These are phyloP conservation scores for Zaprionus taronus DNA, from an alignment of 1,140 invertebrate genomes.

Conservation along the genomic window DNA sequence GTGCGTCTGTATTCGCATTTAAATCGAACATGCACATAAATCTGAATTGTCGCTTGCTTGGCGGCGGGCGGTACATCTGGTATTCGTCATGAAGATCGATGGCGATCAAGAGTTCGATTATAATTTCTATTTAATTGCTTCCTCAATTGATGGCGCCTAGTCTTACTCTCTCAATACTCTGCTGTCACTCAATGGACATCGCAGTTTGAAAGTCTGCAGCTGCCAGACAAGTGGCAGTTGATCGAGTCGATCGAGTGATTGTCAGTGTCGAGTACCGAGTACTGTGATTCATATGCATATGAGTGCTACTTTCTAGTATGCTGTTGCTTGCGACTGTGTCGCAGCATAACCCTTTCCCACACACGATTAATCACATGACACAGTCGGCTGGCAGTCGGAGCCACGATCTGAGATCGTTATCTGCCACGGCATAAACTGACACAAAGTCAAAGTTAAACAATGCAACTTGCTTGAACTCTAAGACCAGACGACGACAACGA, in stretches of 20 bases:
- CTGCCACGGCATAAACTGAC: constrained; percentile 63
- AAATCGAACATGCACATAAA: constrained; percentile 54
- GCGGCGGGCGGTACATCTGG: constrained; percentile 34
- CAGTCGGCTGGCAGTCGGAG: constrained; percentile 41
- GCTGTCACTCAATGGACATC: constrained; percentile 38
- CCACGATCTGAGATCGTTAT: constrained; percentile 70
- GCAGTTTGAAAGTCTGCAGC: constrained; percentile 59
- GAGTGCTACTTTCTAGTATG: constrained; percentile 73
- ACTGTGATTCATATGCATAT: constrained; percentile 53
- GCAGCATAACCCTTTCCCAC: constrained; percentile 60
- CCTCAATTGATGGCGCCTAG: constrained; percentile 52
- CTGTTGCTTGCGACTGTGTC: constrained; percentile 43
- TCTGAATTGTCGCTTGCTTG: constrained; percentile 59
- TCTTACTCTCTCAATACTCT: constrained; percentile 12
- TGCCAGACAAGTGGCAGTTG: constrained; percentile 59
- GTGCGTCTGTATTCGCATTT: constrained; percentile 1
- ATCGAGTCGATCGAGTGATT: constrained; percentile 12
- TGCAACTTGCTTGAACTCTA: constrained; percentile 72
- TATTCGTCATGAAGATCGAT: constrained; percentile 42
- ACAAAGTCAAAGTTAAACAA: constrained; percentile 80
- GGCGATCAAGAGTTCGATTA: constrained; percentile 38
- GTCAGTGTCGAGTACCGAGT: constrained; percentile 33
- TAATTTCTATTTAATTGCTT: constrained; percentile 52
- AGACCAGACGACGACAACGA: constrained; percentile 40
- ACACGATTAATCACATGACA: constrained; percentile 70